Base-by-base conservation (phyloP, 2,797 vertebrate species). In the Enteromius paludinosus region DNA sequence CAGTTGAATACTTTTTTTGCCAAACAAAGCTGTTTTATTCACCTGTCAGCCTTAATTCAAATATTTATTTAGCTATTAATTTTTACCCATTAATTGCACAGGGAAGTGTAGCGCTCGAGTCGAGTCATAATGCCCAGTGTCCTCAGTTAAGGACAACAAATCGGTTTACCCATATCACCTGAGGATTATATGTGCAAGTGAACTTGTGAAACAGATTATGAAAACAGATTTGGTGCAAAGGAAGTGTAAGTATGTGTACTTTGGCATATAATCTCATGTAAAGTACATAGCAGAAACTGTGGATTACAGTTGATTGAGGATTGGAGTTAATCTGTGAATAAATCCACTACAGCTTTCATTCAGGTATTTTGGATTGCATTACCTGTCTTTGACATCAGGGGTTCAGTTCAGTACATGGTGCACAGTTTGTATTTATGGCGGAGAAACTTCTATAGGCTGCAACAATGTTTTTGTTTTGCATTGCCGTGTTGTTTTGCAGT, bases 271-370 rank as follows among this genome's bases (percentile, higher is more conserved):
- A 79, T 72, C 56, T 61, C 23, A 74, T 78, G 18, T 78, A 89
- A 86, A 18, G 73, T 28, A n/a, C 43, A 33, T 73, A 65, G 71
- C 38, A 41, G 73, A 70, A 11, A 41, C 28, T 52, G 56, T 2
- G 66, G 65, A 72, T 84, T 79, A 82, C 20, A 80, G 47, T 79
- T 52, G 64, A 89, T 75, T 82, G 72, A 18, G 78, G 84, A 76
- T 72, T 41, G 38, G 86, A 78, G 74, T 43, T n/a, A 61, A 87
- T 89, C 74, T 54, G 25, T 43, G 33, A 84, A 89, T 88, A 84
- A 86, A 81, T 61, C 71, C 8, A 65, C 77, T 76, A 78, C 78
- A 70, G 84, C 87, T 83, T 79, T 17, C 59, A 71, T 35, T 82
- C 23, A 82, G 52, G 66, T 87, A 81, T 84, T 85, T 79, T 81